Base-by-base conservation (phyloP, 2,797 vertebrate species). In the Acridotheres tristis region DNA sequence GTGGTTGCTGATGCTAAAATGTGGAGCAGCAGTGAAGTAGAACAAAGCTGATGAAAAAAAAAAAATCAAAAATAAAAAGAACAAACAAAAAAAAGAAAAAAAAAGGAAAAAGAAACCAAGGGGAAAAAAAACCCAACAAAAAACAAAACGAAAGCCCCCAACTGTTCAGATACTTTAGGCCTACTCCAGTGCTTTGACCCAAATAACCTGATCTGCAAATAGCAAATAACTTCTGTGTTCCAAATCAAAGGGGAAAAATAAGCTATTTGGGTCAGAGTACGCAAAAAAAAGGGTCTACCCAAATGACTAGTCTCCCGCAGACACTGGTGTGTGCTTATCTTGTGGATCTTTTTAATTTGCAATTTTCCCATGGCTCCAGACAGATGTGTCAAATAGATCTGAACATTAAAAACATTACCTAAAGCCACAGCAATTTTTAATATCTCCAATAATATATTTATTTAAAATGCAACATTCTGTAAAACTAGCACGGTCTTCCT, bases 201-300 rank as follows among this genome's bases (percentile, higher is more conserved):
- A 96, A 94, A 97, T 96, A 97, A 95, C 91, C 85, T 89, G 88
- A 94, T 95, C 89, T 96, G 69, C 91, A 96, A 96, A 95, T 94
- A 96, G 93, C 89, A 96, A 97, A 96, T 95, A 96, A 95, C 85
- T 93, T 92, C 82, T 72, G 62, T 85, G 77, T 88, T 94, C 84
- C 92, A 95, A 96, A 83, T 94, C 92, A 94, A 96, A 94, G 51
- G 92, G 93, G 93, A 67, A 92, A 96, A 95, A 95, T 95, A 95
- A 93, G 85, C 80, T 96, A 96, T 97, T 97, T 96, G 94, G 96
- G 95, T 97, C 96, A 96, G 67, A 96, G 68, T 50, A 77, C 0
- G 29, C 40, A 91, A 76, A 76, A 91, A 88, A 91, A 90, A 82
- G 23, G 61, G 11, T 27, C 87, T 94, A 95, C 91, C 84, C 91